phyloP scores from a whole-genome alignment of 2,113 vertebrate genomes.

The Calyptommatus sinebrachiatus region DNA sequence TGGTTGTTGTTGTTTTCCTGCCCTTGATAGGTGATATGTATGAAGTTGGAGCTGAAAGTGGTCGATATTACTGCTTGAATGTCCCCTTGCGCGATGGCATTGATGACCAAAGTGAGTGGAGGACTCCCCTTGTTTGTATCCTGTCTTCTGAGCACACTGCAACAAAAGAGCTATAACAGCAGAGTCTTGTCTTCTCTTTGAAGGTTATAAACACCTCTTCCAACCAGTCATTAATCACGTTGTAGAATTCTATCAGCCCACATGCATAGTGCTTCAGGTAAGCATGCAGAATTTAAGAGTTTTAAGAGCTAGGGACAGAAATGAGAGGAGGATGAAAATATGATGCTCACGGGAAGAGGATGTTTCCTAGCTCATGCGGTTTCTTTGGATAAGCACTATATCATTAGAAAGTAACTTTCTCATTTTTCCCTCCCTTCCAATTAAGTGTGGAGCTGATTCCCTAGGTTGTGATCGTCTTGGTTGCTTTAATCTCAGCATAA shows the following conservation, averaged over 20 bases:
- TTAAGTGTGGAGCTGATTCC: conserved; percentile 94
- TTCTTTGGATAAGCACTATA: neutral
- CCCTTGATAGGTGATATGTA: conserved; percentile 91
- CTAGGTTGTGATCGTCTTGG: conserved; percentile 94
- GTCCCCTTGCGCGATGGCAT: conserved; percentile 96
- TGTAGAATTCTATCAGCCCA: conserved; percentile 97
- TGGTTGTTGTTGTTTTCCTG: neutral
- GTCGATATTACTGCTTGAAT: conserved; percentile 96
- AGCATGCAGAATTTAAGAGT: neutral
- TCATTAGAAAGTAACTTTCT: neutral
- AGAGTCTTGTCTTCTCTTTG: conserved; percentile 51
- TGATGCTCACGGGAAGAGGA: neutral
- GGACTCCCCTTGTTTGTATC: conserved; percentile 16
- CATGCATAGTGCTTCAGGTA: conserved; percentile 97
- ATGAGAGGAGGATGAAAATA: rapidly evolving
- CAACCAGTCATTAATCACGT: conserved; percentile 98
- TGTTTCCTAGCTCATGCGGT: neutral
- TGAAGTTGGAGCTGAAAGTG: conserved; percentile 96
- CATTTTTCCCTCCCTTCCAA: neutral
- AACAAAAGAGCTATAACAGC: conserved; percentile 47
- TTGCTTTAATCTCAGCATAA: conserved; percentile 98
- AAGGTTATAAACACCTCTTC: conserved; percentile 97
- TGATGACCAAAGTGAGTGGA: conserved; percentile 90
- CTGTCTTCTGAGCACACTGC: conserved; percentile 40
- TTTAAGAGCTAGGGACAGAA: neutral